Percentiles rank a stretch among this genome's conserved stretches.
phyloP scores from a whole-genome alignment of 1,140 invertebrate species.

The Ostrea denselamellosa region DNA sequence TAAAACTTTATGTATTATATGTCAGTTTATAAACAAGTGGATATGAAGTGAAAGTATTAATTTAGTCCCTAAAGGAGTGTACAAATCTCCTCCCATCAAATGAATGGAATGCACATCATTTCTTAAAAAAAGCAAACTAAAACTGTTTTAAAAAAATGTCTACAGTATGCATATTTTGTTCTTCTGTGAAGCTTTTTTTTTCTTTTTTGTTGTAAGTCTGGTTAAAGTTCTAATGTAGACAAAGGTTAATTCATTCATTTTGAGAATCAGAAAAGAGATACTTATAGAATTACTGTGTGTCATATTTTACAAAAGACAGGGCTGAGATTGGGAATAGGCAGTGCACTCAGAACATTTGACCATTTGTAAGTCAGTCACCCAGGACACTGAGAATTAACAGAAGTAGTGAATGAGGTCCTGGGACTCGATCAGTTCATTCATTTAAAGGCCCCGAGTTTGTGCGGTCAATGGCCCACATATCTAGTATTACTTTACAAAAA shows the following conservation, averaged over 20 bases:
- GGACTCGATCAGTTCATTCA: neutral
- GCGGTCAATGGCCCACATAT: constrained; percentile 23
- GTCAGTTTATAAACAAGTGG: neutral
- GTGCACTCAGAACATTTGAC: neutral
- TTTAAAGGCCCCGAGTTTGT: neutral
- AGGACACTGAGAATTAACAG: neutral
- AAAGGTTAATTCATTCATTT: neutral
- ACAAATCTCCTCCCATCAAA: neutral
- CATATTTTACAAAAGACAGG: neutral
- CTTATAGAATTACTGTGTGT: neutral
- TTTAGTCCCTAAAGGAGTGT: neutral
- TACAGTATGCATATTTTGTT: neutral
- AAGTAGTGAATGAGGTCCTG: neutral
- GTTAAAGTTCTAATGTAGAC: neutral
- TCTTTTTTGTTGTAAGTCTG: neutral
- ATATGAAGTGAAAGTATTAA: neutral
- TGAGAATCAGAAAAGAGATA: neutral
- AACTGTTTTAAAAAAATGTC: neutral
- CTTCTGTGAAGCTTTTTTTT: neutral
- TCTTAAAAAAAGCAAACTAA: neutral
- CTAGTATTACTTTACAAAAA: constrained; percentile 7
- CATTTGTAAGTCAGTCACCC: constrained; percentile 23
- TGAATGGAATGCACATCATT: neutral
- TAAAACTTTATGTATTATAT: neutral
- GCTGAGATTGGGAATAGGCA: neutral